These are phyloP conservation scores for Podotricha telesiphe DNA, from an alignment of 2,888 invertebrate species.

Conservation along the genomic window DNA sequence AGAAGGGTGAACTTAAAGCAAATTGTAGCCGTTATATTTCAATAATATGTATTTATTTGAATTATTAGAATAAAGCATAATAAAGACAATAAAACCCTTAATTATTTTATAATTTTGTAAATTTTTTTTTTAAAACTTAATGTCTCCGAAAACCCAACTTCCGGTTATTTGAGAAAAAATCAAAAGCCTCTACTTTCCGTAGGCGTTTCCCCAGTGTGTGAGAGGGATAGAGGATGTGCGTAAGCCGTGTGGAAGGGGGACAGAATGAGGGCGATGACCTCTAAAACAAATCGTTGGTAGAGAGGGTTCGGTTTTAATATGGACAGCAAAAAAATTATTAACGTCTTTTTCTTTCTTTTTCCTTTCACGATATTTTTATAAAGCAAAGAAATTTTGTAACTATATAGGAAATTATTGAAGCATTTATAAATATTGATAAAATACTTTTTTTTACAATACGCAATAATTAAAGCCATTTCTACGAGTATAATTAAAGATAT, in stretches of 20 bases:
- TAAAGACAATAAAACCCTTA: background rate
- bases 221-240: conserved; percentile 58
- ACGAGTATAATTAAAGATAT: too few species aligned
- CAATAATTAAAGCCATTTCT: too few species aligned
- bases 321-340: conserved; percentile 58
- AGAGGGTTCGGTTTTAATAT: conserved; percentile 79
- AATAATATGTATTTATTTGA: background rate
- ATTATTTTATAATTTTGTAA: conserved; percentile 4
- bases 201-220: conserved; percentile 71
- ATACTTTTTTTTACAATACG: too few species aligned
- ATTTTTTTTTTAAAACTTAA: conserved; percentile 40
- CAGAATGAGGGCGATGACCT: conserved; percentile 76
- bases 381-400: background rate
- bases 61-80: background rate
- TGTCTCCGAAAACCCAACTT: conserved; percentile 62
- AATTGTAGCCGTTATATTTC: background rate
- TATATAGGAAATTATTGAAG: too few species aligned
- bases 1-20: conserved; percentile 26
- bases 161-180: conserved; percentile 66
- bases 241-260: conserved; percentile 60
- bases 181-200: conserved; percentile 69
- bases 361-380: conserved; percentile 39
- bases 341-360: conserved; percentile 25
- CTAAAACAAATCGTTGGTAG: conserved; percentile 81
- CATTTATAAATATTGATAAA: too few species aligned